These are phyloP conservation scores for Parauchenoglanis ngamensis DNA, from an alignment of 2,797 vertebrate species.

Conservation along the genomic window DNA sequence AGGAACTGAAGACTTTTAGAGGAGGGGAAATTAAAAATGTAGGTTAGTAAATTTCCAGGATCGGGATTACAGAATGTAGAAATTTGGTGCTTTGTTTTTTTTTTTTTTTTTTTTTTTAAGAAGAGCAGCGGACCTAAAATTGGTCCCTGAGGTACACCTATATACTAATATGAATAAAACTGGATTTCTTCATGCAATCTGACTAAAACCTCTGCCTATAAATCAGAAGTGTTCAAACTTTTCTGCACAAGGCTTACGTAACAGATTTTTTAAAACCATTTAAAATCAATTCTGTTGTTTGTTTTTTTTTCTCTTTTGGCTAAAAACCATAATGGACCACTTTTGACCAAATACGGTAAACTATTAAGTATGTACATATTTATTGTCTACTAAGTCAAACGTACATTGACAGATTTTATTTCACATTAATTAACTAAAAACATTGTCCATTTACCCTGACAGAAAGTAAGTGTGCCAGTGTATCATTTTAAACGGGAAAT, in stretches of 20 bases:
- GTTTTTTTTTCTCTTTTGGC: background rate
- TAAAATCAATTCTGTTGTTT: background rate
- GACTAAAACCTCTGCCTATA: background rate
- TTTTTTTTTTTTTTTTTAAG: background rate
- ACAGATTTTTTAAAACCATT: background rate
- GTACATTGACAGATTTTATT: background rate
- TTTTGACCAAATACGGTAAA: background rate
- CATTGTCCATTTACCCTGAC: background rate
- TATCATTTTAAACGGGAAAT: background rate
- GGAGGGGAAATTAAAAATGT: background rate
- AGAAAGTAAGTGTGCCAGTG: background rate
- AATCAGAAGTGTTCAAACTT: background rate
- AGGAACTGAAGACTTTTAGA: background rate
- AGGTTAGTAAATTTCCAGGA: background rate
- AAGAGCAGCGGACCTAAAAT: background rate
- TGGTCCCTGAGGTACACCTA: conserved; percentile 15
- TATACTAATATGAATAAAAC: background rate
- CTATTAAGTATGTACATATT: background rate
- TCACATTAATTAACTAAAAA: background rate
- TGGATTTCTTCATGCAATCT: too few species aligned
- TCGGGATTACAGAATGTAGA: background rate
- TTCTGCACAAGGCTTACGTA: background rate
- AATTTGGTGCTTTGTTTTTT: background rate
- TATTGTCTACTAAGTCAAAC: background rate
- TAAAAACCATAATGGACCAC: background rate